Evolutionary conservation across 2,797 vertebrate species (phyloP).

Genomic region (Diglossa cyanea): DNA sequence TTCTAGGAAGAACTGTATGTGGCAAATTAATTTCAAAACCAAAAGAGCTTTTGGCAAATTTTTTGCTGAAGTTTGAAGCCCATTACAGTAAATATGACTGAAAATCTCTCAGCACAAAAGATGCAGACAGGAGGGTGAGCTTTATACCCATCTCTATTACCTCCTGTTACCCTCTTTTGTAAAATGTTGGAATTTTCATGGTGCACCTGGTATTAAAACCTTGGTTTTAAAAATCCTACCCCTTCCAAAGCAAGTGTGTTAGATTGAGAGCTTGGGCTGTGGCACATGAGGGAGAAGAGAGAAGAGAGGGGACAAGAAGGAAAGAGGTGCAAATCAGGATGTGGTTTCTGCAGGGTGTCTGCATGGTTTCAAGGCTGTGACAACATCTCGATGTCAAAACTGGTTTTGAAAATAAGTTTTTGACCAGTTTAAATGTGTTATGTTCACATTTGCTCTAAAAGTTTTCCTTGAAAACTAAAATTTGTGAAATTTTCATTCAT

Average conservation of each 20-base stretch:
- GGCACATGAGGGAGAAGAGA: background rate
- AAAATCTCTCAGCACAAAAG: background rate
- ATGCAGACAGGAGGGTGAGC: background rate
- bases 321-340: background rate
- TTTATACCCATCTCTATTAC: background rate
- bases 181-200: background rate
- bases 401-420: background rate
- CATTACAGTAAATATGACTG: background rate
- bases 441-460: background rate
- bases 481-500: background rate
- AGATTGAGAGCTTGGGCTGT: background rate
- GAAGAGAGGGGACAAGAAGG: background rate
- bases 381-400: background rate
- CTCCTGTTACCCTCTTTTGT: background rate
- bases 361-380: background rate
- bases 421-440: background rate
- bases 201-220: background rate
- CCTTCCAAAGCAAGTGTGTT: background rate
- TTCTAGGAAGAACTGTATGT: accelerated
- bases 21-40: background rate
- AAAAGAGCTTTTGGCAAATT: background rate
- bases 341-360: background rate
- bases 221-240: background rate
- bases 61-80: background rate
- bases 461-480: background rate